These are phyloP conservation scores for Siphonodentalium dalli DNA, from an alignment of 2,888 invertebrate species.

Conservation along the genomic window DNA sequence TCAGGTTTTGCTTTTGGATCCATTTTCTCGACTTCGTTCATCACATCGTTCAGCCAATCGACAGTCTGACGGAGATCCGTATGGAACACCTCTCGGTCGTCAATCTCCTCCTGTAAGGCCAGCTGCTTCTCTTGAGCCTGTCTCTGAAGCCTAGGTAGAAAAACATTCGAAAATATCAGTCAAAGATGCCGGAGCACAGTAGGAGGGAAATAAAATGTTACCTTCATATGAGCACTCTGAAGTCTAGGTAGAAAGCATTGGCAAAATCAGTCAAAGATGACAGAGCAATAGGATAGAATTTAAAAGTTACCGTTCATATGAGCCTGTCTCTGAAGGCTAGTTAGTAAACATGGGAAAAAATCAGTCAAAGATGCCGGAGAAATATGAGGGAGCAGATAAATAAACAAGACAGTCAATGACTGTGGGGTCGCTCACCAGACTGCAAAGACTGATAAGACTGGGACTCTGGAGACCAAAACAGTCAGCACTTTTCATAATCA, in stretches of 20 bases:
- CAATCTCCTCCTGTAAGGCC: conserved; percentile 44
- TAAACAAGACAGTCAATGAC: too few species aligned
- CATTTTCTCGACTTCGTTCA: conserved; percentile 32
- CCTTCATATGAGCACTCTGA: too few species aligned
- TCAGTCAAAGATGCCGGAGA: not conserved
- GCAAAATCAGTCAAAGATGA: too few species aligned
- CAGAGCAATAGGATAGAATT: too few species aligned
- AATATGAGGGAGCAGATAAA: too few species aligned
- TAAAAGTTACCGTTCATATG: too few species aligned
- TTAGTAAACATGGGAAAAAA: not conserved
- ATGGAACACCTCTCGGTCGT: conserved; percentile 44
- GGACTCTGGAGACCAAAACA: too few species aligned
- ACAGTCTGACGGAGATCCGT: conserved; percentile 45
- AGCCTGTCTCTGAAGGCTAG: conserved; percentile 44
- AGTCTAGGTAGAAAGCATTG: too few species aligned
- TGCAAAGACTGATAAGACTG: too few species aligned
- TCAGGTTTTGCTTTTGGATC: conserved; percentile 31
- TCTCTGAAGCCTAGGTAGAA: conserved; percentile 39
- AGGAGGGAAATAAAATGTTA: too few species aligned
- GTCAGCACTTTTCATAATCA: too few species aligned
- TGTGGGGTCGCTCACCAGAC: too few species aligned
- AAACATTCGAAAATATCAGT: not conserved
- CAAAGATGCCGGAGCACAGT: not conserved
- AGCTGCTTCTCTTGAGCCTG: conserved; percentile 39
- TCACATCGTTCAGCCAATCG: conserved; percentile 40